These are phyloP conservation scores for Eupleurogrammus muticus DNA, from an alignment of 2,797 vertebrate species.

Conservation along the genomic window DNA sequence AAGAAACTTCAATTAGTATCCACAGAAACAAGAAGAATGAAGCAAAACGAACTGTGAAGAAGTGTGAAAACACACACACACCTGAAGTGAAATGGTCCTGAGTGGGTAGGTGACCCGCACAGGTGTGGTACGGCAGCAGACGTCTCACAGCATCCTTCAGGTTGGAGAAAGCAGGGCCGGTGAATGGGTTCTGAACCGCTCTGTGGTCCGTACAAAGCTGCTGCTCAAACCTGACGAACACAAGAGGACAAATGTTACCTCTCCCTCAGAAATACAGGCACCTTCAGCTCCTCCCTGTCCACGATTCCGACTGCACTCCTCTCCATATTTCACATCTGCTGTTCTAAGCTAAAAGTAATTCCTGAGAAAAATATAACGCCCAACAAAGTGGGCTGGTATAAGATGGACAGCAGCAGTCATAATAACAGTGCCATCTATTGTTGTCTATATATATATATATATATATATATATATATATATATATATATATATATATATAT, in stretches of 20 bases:
- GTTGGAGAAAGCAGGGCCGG: conserved; percentile 73
- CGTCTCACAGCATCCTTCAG: conserved; percentile 77
- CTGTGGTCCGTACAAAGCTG: conserved; percentile 81
- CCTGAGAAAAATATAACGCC: no score
- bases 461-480: no score
- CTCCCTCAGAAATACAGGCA: no score
- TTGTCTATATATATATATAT: no score
- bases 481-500: no score
- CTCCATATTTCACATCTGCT: no score
- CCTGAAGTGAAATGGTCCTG: conserved; percentile 79
- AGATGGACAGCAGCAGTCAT: not conserved
- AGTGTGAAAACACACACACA: conserved; percentile 37
- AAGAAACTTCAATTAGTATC: not conserved
- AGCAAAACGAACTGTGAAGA: not conserved
- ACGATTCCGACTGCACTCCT: no score
- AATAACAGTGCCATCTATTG: not conserved
- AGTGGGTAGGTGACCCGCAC: conserved; percentile 78
- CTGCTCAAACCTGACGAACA: conserved; percentile 81
- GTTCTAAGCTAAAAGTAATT: no score
- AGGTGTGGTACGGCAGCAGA: conserved; percentile 86
- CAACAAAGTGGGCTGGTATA: not conserved
- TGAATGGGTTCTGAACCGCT: conserved; percentile 78
- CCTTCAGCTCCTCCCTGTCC: no score
- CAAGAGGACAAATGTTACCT: no score
- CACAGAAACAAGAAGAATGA: not conserved